phyloP scores from a whole-genome alignment of 2,797 vertebrate species.

The Gymnopithys bicolor region DNA sequence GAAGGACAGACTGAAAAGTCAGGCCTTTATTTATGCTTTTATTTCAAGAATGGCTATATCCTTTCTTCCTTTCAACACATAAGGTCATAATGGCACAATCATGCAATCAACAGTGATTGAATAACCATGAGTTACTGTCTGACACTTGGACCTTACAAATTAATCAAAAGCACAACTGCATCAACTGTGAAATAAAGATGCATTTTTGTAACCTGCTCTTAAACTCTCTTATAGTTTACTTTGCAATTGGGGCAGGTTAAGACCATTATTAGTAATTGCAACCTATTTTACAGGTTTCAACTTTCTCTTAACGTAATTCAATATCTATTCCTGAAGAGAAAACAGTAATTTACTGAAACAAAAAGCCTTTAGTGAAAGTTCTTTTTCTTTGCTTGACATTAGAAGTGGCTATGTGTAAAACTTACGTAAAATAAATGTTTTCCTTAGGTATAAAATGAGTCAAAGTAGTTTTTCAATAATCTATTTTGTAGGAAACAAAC shows the following conservation, averaged over 20 bases:
- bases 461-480: neutral
- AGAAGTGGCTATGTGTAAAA: neutral
- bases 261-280: neutral
- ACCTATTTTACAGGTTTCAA: neutral
- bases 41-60: neutral
- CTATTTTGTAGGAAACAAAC: neutral
- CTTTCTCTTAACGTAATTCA: neutral
- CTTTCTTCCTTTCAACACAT: neutral
- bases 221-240: neutral
- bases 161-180: conserved; percentile 8
- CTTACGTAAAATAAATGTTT: neutral
- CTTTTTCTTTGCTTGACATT: neutral
- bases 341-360: neutral
- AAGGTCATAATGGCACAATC: conserved; percentile 1
- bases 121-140: conserved; percentile 47
- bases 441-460: neutral
- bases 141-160: conserved; percentile 32
- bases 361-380: neutral
- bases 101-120: conserved; percentile 38
- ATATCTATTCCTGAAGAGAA: neutral
- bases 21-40: neutral
- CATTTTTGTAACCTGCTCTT: neutral
- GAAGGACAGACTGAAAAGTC: neutral
- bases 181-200: conserved; percentile 23
- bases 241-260: neutral